These are phyloP conservation scores for Lordiphosa mommai DNA, from an alignment of 1,140 invertebrate genomes.

Conservation along the genomic window DNA sequence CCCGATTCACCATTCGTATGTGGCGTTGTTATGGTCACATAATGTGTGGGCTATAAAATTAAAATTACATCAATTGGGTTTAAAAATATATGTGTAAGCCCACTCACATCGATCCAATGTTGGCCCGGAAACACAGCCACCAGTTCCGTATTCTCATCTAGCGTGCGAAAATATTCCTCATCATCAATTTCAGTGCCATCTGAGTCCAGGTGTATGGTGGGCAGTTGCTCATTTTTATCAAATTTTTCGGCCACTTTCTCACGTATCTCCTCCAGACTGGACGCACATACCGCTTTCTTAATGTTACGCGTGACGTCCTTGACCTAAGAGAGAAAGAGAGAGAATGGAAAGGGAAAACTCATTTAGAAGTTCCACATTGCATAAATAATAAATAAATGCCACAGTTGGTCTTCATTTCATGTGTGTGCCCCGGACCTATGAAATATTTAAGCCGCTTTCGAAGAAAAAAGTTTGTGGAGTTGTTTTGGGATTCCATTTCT, in stretches of 20 bases:
- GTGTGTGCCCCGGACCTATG: slow-evolving; percentile 22
- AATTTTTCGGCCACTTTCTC: slow-evolving; percentile 86
- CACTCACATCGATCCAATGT: slow-evolving; percentile 84
- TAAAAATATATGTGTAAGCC: background rate
- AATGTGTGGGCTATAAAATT: slow-evolving; percentile 76
- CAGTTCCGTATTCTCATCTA: slow-evolving; percentile 89
- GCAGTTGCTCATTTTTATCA: slow-evolving; percentile 81
- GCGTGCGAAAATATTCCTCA: slow-evolving; percentile 91
- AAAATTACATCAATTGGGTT: background rate
- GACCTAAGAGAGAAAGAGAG: slow-evolving; percentile 44
- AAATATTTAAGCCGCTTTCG: slow-evolving; percentile 52
- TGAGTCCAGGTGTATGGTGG: slow-evolving; percentile 89
- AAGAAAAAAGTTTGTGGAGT: too few relatives aligned
- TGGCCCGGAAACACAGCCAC: slow-evolving; percentile 88
- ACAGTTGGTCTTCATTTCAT: slow-evolving; percentile 18
- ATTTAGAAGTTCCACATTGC: slow-evolving; percentile 52
- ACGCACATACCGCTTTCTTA: slow-evolving; percentile 89
- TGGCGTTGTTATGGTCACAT: slow-evolving; percentile 77
- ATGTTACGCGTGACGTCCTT: slow-evolving; percentile 86
- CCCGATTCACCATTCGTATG: slow-evolving; percentile 25
- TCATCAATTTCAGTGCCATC: slow-evolving; percentile 94
- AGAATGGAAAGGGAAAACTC: slow-evolving; percentile 33
- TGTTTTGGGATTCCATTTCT: too few relatives aligned
- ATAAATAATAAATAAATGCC: slow-evolving; percentile 71
- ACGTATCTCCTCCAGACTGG: slow-evolving; percentile 87